Evolutionary conservation across 2,888 invertebrate species (phyloP).

Genomic region (Drosophila pseudotalamancana): DNA sequence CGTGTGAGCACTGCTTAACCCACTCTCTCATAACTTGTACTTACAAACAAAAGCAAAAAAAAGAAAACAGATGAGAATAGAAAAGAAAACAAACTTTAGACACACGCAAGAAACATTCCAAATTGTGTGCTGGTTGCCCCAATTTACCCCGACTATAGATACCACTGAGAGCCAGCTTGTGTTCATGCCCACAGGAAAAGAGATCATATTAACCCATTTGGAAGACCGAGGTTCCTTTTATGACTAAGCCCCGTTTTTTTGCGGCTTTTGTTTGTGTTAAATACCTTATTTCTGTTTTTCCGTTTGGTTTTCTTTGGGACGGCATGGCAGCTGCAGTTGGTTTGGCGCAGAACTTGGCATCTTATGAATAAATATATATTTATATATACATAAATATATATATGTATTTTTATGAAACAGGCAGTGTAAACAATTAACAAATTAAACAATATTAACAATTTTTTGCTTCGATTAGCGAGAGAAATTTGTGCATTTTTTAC

Average conservation of each 20-base stretch:
- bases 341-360: slow-evolving; percentile 68
- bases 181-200: slow-evolving; percentile 50
- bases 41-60: slow-evolving; percentile 23
- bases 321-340: slow-evolving; percentile 46
- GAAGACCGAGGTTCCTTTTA: slow-evolving; percentile 16
- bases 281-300: slow-evolving; percentile 2
- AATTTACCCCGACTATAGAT: slow-evolving; percentile 31
- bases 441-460: slow-evolving; percentile 61
- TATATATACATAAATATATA: slow-evolving; percentile 52
- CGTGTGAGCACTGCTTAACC: slow-evolving; percentile 38
- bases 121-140: slow-evolving; percentile 25
- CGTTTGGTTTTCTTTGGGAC: slow-evolving; percentile 28
- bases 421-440: slow-evolving; percentile 56
- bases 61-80: slow-evolving; percentile 3
- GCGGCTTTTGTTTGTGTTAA: slow-evolving; percentile 44
- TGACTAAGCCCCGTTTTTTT: slow-evolving; percentile 44
- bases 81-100: slow-evolving; percentile 10
- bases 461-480: slow-evolving; percentile 77
- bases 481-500: slow-evolving; percentile 77
- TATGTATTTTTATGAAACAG: slow-evolving; percentile 75
- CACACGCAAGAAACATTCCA: slow-evolving; percentile 59
- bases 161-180: slow-evolving; percentile 63
- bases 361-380: slow-evolving; percentile 73
- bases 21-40: slow-evolving; percentile 45
- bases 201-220: background rate